These are phyloP conservation scores for Ommatoiulus sabulosus DNA, from an alignment of 2,888 invertebrate species.

Conservation along the genomic window DNA sequence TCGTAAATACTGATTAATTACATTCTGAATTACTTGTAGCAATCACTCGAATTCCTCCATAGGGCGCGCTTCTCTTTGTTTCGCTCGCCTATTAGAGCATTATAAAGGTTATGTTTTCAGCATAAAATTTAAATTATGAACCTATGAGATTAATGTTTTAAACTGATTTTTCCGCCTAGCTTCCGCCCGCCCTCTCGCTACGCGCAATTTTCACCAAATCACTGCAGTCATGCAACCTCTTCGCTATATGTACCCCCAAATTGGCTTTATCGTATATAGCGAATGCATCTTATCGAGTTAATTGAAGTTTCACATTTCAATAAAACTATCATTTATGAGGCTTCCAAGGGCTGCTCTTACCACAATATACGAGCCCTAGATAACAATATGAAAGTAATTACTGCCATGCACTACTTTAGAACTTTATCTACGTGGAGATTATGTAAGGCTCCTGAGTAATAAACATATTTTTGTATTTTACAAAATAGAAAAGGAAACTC, in stretches of 20 bases:
- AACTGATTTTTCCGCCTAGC: neutral
- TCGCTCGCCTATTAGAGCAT: slow-evolving; percentile 30
- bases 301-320: neutral
- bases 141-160: slow-evolving; percentile 35
- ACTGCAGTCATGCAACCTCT: neutral
- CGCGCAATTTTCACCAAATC: neutral
- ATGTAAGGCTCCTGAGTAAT: too few species aligned
- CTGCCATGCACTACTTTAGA: too few species aligned
- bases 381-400: too few species aligned
- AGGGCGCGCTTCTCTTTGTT: neutral
- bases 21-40: slow-evolving; percentile 47
- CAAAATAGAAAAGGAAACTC: too few species aligned
- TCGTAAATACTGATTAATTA: slow-evolving; percentile 52
- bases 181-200: neutral
- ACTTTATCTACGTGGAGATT: too few species aligned
- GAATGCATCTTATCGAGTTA: neutral
- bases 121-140: slow-evolving; percentile 36
- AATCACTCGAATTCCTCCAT: slow-evolving; percentile 24
- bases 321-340: slow-evolving; percentile 2
- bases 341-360: neutral
- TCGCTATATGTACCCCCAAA: neutral
- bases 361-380: neutral
- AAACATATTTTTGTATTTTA: too few species aligned
- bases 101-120: slow-evolving; percentile 40
- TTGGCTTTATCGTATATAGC: neutral